Evolutionary conservation across 2,113 vertebrate genomes (phyloP), one percentile per base, ranked within the genome.

Genomic region (Bubo blakistoni): DNA sequence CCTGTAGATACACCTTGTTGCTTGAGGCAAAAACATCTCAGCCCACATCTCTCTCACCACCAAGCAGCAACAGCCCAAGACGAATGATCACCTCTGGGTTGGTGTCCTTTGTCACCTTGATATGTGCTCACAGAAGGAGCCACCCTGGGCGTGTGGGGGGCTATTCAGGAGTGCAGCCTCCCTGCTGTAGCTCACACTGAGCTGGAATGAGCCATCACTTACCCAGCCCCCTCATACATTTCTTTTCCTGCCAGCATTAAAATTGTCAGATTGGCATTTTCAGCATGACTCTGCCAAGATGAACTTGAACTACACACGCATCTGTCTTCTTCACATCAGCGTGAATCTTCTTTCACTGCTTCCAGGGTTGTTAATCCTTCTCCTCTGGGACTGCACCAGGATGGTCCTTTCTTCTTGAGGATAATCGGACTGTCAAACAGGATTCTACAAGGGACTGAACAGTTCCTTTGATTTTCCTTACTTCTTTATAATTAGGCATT

Each of bases 311-410:
- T 16, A 29, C 51, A 32, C 46, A 29, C 5, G 2, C 72, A 65
- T 80, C 79, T 51, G 52, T 79, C 82, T 81, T 74, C 80, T 74
- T 55, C 80, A 27, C 76, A 55, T 69, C 86, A 46, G 44, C 2
- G 6, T 72, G 54, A 69, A 88, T 92, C 80, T 90, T 67, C 86
- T 52, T 51, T 59, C 76, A 12, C 65, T 36, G 61, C 80, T 92
- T 46, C 83, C 74, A 85, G 47, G 44, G 80, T 9, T 88, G 77
- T 90, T 89, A 81, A 92, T 86, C 77, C 90, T 94, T 27, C 51
- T 49, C 71, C 70, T 63, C 90, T 26, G 67, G 81, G 90, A 74
- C n/a, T 36, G 86, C 81, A 78, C n/a, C 76, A 47, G 52, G 38
- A 62, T 7, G 8, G 59, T 44, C 47, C 70, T 85, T 74, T 67